phyloP scores from a whole-genome alignment of 64 coral and sea anemone species.

The Trachythela sp. region DNA sequence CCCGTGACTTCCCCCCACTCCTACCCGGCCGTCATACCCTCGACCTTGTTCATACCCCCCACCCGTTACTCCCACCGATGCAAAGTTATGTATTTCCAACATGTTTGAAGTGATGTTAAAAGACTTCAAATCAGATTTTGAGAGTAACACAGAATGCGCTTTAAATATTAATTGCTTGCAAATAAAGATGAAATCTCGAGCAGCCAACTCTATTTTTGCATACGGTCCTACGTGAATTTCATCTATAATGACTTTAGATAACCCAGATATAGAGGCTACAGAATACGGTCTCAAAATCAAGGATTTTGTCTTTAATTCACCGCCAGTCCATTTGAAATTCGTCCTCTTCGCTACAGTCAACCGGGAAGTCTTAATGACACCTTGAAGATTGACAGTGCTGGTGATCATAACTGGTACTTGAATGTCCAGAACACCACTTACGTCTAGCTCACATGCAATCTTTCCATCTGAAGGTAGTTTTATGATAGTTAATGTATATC shows the following conservation, averaged over 20 bases:
- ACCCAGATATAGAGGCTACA: neutral
- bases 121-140: neutral
- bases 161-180: neutral
- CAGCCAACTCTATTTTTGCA: neutral
- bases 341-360: neutral
- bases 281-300: neutral
- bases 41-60: neutral
- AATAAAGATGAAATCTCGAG: neutral
- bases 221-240: neutral
- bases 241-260: neutral
- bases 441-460: neutral
- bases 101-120: neutral
- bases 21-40: neutral
- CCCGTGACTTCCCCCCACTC: neutral
- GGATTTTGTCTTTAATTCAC: neutral
- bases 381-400: neutral
- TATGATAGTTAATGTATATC: neutral
- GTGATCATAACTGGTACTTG: neutral
- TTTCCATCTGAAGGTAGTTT: neutral
- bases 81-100: neutral
- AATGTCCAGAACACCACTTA: neutral
- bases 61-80: neutral
- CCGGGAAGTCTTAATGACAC: neutral
- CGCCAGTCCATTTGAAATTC: neutral
- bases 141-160: neutral